Percentiles rank a stretch among this genome's conserved stretches.
These are phyloP conservation scores for Cololabis saira DNA, from an alignment of 2,113 vertebrate genomes.

Conservation along the genomic window DNA sequence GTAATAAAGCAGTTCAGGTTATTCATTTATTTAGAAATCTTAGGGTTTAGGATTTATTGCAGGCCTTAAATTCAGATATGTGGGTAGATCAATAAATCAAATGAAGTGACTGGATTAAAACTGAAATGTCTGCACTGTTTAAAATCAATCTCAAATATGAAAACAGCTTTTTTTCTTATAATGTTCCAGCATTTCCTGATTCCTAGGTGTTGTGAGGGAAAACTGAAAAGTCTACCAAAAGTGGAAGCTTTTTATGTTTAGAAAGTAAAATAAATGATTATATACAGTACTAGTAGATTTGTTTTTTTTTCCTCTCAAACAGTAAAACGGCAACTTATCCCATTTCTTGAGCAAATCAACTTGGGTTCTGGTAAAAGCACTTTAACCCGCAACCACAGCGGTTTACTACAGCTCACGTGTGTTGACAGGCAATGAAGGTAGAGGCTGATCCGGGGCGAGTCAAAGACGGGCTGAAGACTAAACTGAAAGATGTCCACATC, in stretches of 20 bases:
- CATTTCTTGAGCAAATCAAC: not conserved
- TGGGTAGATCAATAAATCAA: too few relatives aligned
- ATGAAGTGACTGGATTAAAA: too few relatives aligned
- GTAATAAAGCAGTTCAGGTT: not conserved
- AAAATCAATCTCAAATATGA: too few relatives aligned
- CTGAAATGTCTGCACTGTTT: too few relatives aligned
- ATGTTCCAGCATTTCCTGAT: too few relatives aligned
- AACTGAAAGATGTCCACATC: slow-evolving; percentile 88
- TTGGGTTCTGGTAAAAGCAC: not conserved
- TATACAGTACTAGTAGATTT: not conserved
- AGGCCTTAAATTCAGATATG: too few relatives aligned
- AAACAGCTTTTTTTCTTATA: too few relatives aligned
- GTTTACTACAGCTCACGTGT: slow-evolving; percentile 27
- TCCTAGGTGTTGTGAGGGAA: too few relatives aligned
- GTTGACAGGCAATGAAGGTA: slow-evolving; percentile 86
- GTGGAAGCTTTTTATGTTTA: too few relatives aligned
- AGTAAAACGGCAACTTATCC: not conserved
- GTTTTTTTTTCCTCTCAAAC: not conserved
- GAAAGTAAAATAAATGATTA: too few relatives aligned
- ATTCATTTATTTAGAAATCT: not conserved
- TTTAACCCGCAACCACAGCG: slow-evolving; percentile 3
- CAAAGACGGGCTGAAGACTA: slow-evolving; percentile 90
- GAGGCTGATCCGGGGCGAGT: slow-evolving; percentile 93
- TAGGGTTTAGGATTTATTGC: not conserved
- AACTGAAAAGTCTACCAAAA: too few relatives aligned